These are phyloP conservation scores for Kryptolebias marmoratus DNA, from an alignment of 2,113 vertebrate genomes.

Conservation along the genomic window DNA sequence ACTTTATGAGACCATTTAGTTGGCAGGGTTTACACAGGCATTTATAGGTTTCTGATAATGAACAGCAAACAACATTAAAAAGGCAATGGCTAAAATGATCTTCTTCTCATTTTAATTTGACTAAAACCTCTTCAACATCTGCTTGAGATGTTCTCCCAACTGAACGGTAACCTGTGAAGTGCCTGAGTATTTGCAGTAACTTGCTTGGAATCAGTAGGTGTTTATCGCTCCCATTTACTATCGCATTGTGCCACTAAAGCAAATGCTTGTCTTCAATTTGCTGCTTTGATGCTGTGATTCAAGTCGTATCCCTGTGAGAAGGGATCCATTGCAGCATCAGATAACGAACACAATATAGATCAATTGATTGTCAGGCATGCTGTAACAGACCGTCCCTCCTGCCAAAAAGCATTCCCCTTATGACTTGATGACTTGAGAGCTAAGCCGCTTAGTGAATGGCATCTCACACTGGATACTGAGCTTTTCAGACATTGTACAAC, in stretches of 20 bases:
- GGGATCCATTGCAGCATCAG: conserved; percentile 37
- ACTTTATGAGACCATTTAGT: neutral
- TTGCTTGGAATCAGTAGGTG: conserved; percentile 3
- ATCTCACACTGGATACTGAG: conserved; percentile 33
- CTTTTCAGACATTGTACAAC: conserved; percentile 42
- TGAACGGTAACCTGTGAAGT: neutral
- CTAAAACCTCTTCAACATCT: conserved; percentile 4
- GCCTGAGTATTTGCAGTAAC: neutral
- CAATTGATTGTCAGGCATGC: conserved; percentile 49
- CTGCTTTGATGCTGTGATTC: conserved; percentile 48
- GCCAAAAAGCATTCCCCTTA: conserved; percentile 40
- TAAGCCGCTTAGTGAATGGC: conserved; percentile 62
- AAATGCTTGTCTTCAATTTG: conserved; percentile 33
- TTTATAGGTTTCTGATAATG: neutral
- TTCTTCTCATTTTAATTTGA: neutral
- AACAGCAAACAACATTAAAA: neutral
- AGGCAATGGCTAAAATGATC: conserved; percentile 6
- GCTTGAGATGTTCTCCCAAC: neutral
- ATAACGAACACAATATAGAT: conserved; percentile 53
- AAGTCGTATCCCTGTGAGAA: conserved; percentile 38
- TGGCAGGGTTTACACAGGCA: too few species aligned
- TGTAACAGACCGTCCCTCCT: conserved; percentile 35
- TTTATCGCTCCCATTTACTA: conserved; percentile 20
- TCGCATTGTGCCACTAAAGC: conserved; percentile 13
- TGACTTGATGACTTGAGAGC: conserved; percentile 47